phyloP scores from a whole-genome alignment of 92 coral and sea anemone species.

The Metridium senile region DNA sequence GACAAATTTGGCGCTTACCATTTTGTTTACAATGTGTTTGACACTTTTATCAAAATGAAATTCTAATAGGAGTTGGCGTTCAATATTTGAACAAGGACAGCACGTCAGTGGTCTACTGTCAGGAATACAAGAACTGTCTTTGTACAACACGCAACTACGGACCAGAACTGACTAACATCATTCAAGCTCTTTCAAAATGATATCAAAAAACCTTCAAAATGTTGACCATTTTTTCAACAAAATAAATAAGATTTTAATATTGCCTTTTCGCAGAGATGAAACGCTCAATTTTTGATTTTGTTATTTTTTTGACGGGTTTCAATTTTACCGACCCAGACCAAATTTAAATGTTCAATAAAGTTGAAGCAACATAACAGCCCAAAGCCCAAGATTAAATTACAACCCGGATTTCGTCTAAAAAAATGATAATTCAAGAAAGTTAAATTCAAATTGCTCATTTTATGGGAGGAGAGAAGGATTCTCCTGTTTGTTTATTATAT shows the following conservation, averaged over 20 bases:
- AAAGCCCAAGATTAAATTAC: background rate
- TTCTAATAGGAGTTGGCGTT: background rate
- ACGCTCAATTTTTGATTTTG: no score
- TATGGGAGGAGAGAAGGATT: background rate
- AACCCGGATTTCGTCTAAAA: background rate
- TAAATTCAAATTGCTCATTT: background rate
- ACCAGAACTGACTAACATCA: background rate
- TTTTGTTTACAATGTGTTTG: slow-evolving; percentile 40
- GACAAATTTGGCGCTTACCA: slow-evolving; percentile 9
- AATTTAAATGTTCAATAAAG: background rate
- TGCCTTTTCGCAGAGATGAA: no score
- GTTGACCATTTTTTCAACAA: background rate
- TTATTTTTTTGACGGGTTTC: no score
- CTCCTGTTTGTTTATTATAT: background rate
- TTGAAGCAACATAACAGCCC: background rate
- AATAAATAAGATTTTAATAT: no score
- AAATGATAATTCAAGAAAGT: background rate
- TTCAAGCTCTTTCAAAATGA: background rate
- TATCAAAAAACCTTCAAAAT: background rate
- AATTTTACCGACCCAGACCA: no score
- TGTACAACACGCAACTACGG: background rate
- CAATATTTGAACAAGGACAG: slow-evolving; percentile 34
- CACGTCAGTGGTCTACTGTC: background rate
- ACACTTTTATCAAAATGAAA: slow-evolving; percentile 28
- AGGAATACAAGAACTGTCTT: background rate